These are phyloP conservation scores for Poeciliopsis paucimaculata DNA, from an alignment of 2,797 vertebrate genomes.

Conservation along the genomic window DNA sequence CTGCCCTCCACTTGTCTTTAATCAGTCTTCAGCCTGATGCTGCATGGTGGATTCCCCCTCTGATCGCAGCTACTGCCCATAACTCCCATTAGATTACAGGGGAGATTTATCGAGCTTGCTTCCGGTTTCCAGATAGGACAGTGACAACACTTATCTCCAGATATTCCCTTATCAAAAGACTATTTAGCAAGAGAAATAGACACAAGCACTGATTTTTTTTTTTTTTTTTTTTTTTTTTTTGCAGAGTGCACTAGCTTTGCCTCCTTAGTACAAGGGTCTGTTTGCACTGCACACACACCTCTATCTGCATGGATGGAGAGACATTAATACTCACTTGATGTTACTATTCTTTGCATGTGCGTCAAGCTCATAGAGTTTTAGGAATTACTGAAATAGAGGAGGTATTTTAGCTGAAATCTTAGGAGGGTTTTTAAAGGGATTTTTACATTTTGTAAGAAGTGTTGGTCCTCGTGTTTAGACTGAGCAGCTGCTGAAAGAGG, in stretches of 20 bases:
- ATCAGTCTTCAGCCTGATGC: background rate
- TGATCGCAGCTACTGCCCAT: constrained; percentile 44
- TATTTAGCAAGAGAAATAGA: constrained; percentile 75
- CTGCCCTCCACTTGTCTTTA: constrained; percentile 30
- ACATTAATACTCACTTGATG: constrained; percentile 64
- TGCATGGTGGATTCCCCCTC: constrained; percentile 13
- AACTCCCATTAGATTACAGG: constrained; percentile 64
- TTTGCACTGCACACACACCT: constrained; percentile 73
- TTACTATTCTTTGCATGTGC: constrained; percentile 58
- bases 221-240: constrained; percentile 39
- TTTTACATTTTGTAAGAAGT: constrained; percentile 18
- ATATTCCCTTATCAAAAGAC: constrained; percentile 82
- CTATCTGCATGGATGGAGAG: constrained; percentile 54
- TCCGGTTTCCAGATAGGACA: constrained; percentile 73
- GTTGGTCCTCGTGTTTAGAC: constrained; percentile 26
- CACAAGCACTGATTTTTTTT: constrained; percentile 71
- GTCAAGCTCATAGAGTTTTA: constrained; percentile 67
- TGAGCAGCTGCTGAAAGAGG: constrained; percentile 80
- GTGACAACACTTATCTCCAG: constrained; percentile 77
- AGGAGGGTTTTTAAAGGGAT: background rate
- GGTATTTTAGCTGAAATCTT: background rate
- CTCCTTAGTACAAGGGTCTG: constrained; percentile 77
- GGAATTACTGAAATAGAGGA: constrained; percentile 13
- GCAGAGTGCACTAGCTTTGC: constrained; percentile 52
- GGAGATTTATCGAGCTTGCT: constrained; percentile 72